Base-by-base conservation (phyloP, 1,140 invertebrate species). In the Drosophila sturtevanti region DNA sequence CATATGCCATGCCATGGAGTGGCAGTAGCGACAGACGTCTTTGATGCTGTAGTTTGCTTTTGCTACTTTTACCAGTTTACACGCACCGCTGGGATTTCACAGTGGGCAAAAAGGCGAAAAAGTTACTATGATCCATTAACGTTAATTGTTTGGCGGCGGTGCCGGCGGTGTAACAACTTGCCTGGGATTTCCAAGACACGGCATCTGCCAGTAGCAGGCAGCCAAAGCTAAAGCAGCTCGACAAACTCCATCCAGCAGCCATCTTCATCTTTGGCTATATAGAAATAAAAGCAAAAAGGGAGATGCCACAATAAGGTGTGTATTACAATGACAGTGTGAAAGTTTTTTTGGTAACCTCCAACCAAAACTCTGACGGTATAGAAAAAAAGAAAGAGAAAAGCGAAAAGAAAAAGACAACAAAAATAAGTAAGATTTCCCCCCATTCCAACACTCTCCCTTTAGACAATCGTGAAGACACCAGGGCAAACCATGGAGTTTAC, bases 101-200 rank as follows among this genome's bases (percentile, higher is more conserved):
- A 89, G 69, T 80, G 77, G 68, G 72, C 72, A 89, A 89, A 89
- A 81, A 89, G 80, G 85, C 76, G 84, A 87, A 87, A 87, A 89
- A 89, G 85, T 89, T 89, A 89, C 84, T 80, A 89, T 89, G 84
- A 89, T 89, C 84, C 84, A 89, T 89, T 89, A 89, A 89, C 84
- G 84, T 89, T 89, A 89, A 89, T 89, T 89, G 84, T 89, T 89
- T 89, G 85, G 85, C 85, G 84, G 84, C 84, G 67, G 64, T 44
- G 65, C 66, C 65, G 68, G 60, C 58, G 44, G 58, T 67, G 66
- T 52, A 77, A 79, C 82, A 86, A 82, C 72, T 82, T 87, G 76
- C 76, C 64, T 79, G 82, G 84, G 79, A 87, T 71, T 87, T 84
- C 76, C 75, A 76, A 77, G 69, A 82, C 82, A 89, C 79, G 84